These are phyloP conservation scores for Standfussiana lucernea DNA, from an alignment of 2,888 invertebrate species.

Conservation along the genomic window DNA sequence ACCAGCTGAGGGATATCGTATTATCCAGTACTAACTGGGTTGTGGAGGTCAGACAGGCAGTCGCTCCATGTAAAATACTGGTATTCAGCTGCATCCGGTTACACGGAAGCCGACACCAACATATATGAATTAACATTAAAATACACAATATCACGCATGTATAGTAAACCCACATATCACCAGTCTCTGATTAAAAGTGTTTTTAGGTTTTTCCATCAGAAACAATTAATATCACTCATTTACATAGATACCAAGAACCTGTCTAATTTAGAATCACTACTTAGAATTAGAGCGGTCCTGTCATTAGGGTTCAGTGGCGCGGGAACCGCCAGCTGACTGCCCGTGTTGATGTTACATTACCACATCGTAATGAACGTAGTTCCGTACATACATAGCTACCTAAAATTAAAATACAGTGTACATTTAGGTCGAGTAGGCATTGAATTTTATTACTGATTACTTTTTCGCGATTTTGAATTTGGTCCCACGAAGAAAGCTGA, in stretches of 20 bases:
- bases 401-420: background rate
- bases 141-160: no score
- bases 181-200: background rate
- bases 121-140: no score
- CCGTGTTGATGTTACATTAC: conserved; percentile 48
- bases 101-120: no score
- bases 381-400: background rate
- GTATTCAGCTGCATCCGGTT: background rate
- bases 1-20: no score
- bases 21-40: background rate
- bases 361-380: conserved; percentile 25
- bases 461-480: background rate
- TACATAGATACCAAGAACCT: background rate
- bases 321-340: conserved; percentile 50
- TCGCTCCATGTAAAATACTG: background rate
- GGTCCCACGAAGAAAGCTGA: background rate
- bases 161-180: background rate
- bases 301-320: conserved; percentile 6
- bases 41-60: background rate
- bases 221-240: background rate
- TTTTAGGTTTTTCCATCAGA: background rate
- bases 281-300: background rate
- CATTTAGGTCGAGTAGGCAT: no score
- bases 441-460: no score
- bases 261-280: conserved; percentile 1